Percentiles rank a stretch among this genome's conserved stretches.
These are phyloP conservation scores for Tetramorium simillimum DNA, from an alignment of 1,140 invertebrate genomes.

Conservation along the genomic window DNA sequence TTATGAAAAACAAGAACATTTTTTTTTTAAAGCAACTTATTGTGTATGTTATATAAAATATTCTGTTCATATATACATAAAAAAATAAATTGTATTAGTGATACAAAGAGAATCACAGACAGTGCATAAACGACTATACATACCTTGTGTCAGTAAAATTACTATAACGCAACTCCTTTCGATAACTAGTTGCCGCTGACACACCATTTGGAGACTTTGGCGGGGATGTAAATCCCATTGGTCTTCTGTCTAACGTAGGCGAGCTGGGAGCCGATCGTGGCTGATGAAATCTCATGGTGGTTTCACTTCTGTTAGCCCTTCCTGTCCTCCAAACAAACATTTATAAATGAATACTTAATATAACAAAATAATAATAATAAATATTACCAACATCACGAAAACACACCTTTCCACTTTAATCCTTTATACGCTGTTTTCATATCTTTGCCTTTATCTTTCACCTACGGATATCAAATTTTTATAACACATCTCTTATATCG, in stretches of 20 bases:
- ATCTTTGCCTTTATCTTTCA: constrained; percentile 91
- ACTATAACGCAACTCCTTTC: constrained; percentile 84
- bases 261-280: constrained; percentile 89
- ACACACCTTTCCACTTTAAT: constrained; percentile 88
- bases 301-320: constrained; percentile 82
- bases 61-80: no score
- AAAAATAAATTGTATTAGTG: constrained; percentile 10
- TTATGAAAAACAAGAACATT: no score
- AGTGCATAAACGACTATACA: constrained; percentile 58
- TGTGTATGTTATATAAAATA: no score
- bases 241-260: constrained; percentile 86
- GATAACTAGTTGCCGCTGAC: constrained; percentile 84
- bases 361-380: constrained; percentile 21
- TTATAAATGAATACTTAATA: constrained; percentile 30
- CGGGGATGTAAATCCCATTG: constrained; percentile 82
- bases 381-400: constrained; percentile 10
- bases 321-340: constrained; percentile 69
- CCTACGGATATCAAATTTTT: constrained; percentile 82
- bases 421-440: constrained; percentile 91
- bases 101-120: constrained; percentile 16
- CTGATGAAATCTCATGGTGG: constrained; percentile 81
- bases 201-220: constrained; percentile 82
- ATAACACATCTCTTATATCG: not conserved
- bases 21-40: no score
- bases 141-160: constrained; percentile 84